Base-by-base conservation (phyloP, 1,140 invertebrate species). In the Dinoponera quadriceps region DNA sequence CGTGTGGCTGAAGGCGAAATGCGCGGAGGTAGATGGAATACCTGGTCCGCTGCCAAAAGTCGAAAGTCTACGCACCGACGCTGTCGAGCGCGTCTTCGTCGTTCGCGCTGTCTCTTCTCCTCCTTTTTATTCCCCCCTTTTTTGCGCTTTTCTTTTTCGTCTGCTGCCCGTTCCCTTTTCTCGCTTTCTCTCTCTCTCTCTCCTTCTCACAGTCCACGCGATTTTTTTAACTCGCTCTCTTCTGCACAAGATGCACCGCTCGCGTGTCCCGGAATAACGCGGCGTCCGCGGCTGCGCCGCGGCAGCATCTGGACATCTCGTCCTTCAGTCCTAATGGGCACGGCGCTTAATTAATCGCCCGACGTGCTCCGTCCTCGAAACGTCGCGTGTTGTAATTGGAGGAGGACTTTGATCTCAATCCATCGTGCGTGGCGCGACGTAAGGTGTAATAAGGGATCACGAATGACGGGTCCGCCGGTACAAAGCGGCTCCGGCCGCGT, bases 1-100 rank as follows among this genome's bases (percentile, higher is more conserved):
- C 91, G 90, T 91, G 92, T 92, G 91, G 92, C 90, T 85, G 90
- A 92, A 92, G 89, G 89, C 84, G 91, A 90, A 85, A 90, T 88
- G 87, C 88, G 88, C 87, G 88, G 86, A 90, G 86, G 87, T 91
- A 91, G 87, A 89, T 89, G 83, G 90, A 90, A 91, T 90, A 91
- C 89, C 90, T 93, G 92, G 90, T 91, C 65, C 85, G 88, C 27
- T 90, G 92, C 92, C 92, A 93, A 91, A 88, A 86, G 80, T 87
- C 88, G 90, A 77, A 44, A 82, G 72, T 72, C 85, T 90, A 88
- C 88, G 85, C 84, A 88, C 71, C 82, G n/a, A n/a, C n/a, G 87
- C 87, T 90, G 81, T 75, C 74, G 78, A 82, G 82, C 85, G 71
- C 88, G 86, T 85, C 71, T 84, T 90, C 84, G 88, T 91, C 91